phyloP scores from a whole-genome alignment of 2,113 vertebrate species.

The Sinocyclocheilus maitianheensis region DNA sequence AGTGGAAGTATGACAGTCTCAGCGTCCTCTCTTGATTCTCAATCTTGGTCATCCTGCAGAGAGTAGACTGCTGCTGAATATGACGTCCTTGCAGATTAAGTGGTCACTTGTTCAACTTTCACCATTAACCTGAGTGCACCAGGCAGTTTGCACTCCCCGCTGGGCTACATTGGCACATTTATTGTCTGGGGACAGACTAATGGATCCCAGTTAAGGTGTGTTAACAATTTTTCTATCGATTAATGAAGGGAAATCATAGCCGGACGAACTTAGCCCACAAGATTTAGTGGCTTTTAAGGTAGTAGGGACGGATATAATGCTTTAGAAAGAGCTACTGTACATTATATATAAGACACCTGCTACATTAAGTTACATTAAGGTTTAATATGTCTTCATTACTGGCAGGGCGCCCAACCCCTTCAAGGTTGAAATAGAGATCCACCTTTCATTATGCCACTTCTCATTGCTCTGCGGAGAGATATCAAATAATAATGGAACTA shows the following conservation, averaged over 20 bases:
- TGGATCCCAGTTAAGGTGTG: slow-evolving; percentile 97
- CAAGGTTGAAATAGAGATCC: slow-evolving; percentile 98
- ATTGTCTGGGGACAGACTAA: slow-evolving; percentile 92
- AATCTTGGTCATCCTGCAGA: slow-evolving; percentile 57
- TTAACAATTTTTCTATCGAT: slow-evolving; percentile 99
- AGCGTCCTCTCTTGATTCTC: background rate
- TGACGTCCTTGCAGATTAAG: slow-evolving; percentile 79
- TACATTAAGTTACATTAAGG: slow-evolving; percentile 99
- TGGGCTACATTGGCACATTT: slow-evolving; percentile 81
- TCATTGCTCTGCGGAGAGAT: slow-evolving; percentile 73
- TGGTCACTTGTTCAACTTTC: slow-evolving; percentile 81
- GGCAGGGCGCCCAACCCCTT: slow-evolving; percentile 91
- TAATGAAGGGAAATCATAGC: slow-evolving; percentile 87
- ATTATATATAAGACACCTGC: slow-evolving; percentile 99
- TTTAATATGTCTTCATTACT: slow-evolving; percentile 99
- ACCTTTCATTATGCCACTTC: slow-evolving; percentile 79
- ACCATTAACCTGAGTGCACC: slow-evolving; percentile 82
- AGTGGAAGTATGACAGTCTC: background rate
- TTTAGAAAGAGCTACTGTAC: slow-evolving; percentile 99
- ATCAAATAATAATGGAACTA: slow-evolving; percentile 79
- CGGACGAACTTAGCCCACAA: slow-evolving; percentile 88
- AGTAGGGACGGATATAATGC: slow-evolving; percentile 99
- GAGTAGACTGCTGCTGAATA: slow-evolving; percentile 59
- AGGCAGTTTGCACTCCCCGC: slow-evolving; percentile 68
- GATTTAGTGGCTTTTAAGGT: slow-evolving; percentile 99